Percentiles rank a stretch among this genome's conserved stretches.
phyloP scores from a whole-genome alignment of 2,113 vertebrate genomes.

The Dipodomys spectabilis region DNA sequence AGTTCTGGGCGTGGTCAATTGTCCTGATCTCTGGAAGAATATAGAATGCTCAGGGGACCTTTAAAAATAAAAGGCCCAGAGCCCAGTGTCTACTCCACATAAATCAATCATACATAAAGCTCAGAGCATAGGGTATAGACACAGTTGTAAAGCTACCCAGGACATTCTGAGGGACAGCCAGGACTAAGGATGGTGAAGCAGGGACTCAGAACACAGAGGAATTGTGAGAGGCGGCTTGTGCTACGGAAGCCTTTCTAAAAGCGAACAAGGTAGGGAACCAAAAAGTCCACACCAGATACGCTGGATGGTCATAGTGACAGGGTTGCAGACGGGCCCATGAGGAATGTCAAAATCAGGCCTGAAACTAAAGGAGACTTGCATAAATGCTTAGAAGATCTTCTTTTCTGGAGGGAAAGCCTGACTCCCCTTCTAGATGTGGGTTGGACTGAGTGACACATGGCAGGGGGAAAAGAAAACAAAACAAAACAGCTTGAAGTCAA shows the following conservation, averaged over 20 bases:
- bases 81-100: not conserved
- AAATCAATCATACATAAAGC: not conserved
- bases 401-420: not conserved
- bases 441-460: not conserved
- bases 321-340: not conserved
- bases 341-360: too few relatives aligned
- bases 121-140: not conserved
- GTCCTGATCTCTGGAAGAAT: not conserved
- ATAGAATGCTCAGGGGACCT: not conserved
- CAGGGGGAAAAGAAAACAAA: not conserved
- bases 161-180: not conserved
- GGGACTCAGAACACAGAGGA: not conserved
- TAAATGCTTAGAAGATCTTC: not conserved
- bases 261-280: not conserved
- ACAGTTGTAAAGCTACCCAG: not conserved
- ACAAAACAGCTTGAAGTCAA: not conserved
- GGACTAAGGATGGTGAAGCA: not conserved
- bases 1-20: rapidly evolving
- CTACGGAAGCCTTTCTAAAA: not conserved
- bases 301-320: rapidly evolving
- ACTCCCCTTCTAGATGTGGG: not conserved
- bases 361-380: not conserved
- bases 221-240: not conserved
- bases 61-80: not conserved
- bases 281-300: too few relatives aligned